Evolutionary conservation across 37 sponge, comb jelly and placozoan genomes (phyloP).

Genomic region (Ephydatia muelleri): DNA sequence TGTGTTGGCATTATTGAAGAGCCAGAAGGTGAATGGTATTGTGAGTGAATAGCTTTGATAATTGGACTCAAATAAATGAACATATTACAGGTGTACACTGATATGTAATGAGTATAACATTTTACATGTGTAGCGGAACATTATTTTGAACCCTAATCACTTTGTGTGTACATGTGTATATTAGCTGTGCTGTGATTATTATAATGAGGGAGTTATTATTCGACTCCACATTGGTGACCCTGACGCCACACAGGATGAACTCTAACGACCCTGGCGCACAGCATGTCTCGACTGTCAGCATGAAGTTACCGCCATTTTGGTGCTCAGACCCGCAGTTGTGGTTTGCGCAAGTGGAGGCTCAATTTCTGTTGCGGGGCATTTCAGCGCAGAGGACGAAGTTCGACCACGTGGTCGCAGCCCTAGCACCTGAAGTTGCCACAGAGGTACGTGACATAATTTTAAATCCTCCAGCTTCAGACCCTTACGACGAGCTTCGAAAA

Average conservation of each 20-base stretch:
- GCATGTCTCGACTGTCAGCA: conserved; percentile 19
- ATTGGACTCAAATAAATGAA: too few relatives aligned
- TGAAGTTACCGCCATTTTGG: conserved; percentile 73
- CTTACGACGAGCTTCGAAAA: conserved; percentile 47
- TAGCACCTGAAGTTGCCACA: conserved; percentile 43
- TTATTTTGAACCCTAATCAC: too few relatives aligned
- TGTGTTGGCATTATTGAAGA: too few relatives aligned
- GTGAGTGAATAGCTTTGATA: too few relatives aligned
- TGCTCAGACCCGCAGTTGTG: conserved; percentile 54
- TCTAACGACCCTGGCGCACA: not conserved
- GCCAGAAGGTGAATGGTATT: too few relatives aligned
- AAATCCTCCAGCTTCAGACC: conserved; percentile 10
- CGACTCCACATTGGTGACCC: not conserved
- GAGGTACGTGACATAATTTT: conserved; percentile 53
- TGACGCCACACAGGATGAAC: not conserved
- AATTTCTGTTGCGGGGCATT: conserved; percentile 47
- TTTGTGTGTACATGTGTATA: too few relatives aligned
- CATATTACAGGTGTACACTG: too few relatives aligned
- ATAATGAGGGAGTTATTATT: too few relatives aligned
- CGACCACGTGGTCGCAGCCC: conserved; percentile 44
- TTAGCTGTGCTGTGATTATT: too few relatives aligned
- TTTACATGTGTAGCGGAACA: too few relatives aligned
- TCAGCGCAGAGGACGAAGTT: conserved; percentile 29
- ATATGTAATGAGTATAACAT: too few relatives aligned
- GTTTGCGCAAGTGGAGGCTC: conserved; percentile 76